Base-by-base conservation (phyloP, 1,140 invertebrate species). In the Acromyrmex heyeri region DNA sequence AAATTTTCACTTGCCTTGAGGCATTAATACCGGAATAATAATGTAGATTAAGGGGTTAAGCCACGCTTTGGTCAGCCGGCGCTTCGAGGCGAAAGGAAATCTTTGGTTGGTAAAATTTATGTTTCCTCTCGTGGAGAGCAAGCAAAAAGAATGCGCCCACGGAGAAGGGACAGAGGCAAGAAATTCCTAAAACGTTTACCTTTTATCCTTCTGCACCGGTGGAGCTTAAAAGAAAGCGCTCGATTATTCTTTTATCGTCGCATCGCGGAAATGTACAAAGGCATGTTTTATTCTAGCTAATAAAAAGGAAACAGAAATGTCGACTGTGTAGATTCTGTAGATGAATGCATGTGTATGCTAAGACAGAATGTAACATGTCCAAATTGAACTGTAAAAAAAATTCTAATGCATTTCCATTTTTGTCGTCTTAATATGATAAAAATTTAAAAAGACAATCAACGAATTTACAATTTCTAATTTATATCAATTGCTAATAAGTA, bases 161-260 rank as follows among this genome's bases (percentile, higher is more conserved):
- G 64, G 62, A 27, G 61, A 38, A 18, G 16, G 50, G 44, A 78
- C 18, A 72, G 75, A 72, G 62, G 85, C 59, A 87, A 89, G 88
- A 87, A 81, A 89, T 87, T 89, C 88, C 88, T 78, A 90, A 90
- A 90, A 90, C 89, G 89, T 90, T 90, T 90, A 90, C 89, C 79
- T 76, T 87, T 85, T 87, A 87, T 87, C 78, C 78, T 44, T 83
- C 79, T 83, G 44, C 79, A 73, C 69, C 55, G 44, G 59, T 75
- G 57, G 70, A 44, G 53, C 79, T 78, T 85, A 61, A 70, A 67
- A 86, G 72, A 53, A 75, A 38, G 44, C 72, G 64, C 53, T 50
- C 69, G 55, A 69, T 69, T 70, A 57, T 69, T 65, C 75, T 86
- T 86, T 73, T 86, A 78, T 86, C 86, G 57, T 50, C 59, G 76